Evolutionary conservation across 2,888 invertebrate genomes (phyloP), one percentile per base, ranked within the genome.

Genomic region (Morpho helenor): DNA sequence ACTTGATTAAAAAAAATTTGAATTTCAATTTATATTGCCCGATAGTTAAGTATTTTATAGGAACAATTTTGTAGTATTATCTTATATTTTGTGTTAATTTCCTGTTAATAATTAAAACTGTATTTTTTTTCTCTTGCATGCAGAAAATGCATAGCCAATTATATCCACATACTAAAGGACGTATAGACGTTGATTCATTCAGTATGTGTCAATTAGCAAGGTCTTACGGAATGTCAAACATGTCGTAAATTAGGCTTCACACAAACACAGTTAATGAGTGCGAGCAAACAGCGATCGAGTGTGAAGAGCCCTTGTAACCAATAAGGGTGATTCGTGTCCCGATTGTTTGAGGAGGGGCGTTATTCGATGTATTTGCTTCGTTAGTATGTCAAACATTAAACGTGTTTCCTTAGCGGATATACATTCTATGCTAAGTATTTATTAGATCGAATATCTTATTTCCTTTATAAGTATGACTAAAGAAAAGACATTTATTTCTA

Each of bases 201-300:
- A 56, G 53, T 61, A 50, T 53, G 53, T 62, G 68, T 80, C 83
- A 86, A 88, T 87, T 85, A 84, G 77, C 71, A 75, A 69, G 76
- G 74, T 70, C 70, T 74, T 73, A 75, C 75, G 72, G 71, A 75
- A 71, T 69, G 73, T 31, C 82, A 86, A 86, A 87, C 87, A 88
- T 76, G 68, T 85, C 87, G 88, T 88, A 88, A 90, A 88, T 88
- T 81, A 85, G 77, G 73, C 69, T 72, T 71, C 76, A 78, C 79
- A 79, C 87, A 86, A 87, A 87, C 88, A 87, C 63, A 75, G 73
- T 79, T 84, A 87, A 89, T 87, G 88, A 88, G 84, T 73, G 72
- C 72, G 68, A 66, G 79, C 82, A 85, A 86, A 87, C 87, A 87
- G 66, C 64, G 65, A 69, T 74, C 66, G 68, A 74, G 76, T 75